Percentiles rank a stretch among this genome's conserved stretches.
These are phyloP conservation scores for Heliconius hewitsoni DNA, from an alignment of 1,140 invertebrate genomes.

Conservation along the genomic window DNA sequence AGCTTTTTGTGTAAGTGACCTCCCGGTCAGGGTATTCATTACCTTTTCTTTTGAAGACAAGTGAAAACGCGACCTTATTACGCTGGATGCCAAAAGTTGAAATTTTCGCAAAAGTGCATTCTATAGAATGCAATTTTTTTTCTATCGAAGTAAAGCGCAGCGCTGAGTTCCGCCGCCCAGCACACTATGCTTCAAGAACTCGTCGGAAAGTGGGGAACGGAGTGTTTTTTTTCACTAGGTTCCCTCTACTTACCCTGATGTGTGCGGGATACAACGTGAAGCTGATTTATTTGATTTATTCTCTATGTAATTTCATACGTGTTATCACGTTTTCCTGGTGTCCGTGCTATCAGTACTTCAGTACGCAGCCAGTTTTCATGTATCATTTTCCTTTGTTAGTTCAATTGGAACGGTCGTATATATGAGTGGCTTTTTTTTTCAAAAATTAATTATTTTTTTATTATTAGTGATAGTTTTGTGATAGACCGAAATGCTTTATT, in stretches of 20 bases:
- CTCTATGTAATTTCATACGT: constrained; percentile 10
- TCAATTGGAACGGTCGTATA: constrained; percentile 55
- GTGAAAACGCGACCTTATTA: constrained; percentile 41
- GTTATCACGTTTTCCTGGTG: constrained; percentile 48
- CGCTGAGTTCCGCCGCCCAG: too few species aligned
- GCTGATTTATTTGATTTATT: background rate
- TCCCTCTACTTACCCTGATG: too few species aligned
- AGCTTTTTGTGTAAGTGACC: constrained; percentile 53
- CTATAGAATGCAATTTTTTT: too few species aligned
- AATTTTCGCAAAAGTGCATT: background rate
- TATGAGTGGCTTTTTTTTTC: constrained; percentile 31
- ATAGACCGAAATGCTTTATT: constrained; percentile 46
- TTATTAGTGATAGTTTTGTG: constrained; percentile 30
- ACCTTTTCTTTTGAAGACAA: constrained; percentile 49
- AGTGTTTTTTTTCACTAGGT: too few species aligned
- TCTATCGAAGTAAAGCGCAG: too few species aligned
- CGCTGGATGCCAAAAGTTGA: background rate
- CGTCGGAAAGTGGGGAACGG: too few species aligned
- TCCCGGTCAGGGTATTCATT: constrained; percentile 51
- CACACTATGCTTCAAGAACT: too few species aligned
- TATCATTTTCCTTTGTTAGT: constrained; percentile 66
- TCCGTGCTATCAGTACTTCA: constrained; percentile 43
- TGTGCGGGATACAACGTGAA: too few species aligned
- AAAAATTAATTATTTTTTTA: background rate
- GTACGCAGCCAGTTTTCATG: constrained; percentile 43